These are phyloP conservation scores for Casuarius casuarius DNA, from an alignment of 2,113 vertebrate genomes.

Conservation along the genomic window DNA sequence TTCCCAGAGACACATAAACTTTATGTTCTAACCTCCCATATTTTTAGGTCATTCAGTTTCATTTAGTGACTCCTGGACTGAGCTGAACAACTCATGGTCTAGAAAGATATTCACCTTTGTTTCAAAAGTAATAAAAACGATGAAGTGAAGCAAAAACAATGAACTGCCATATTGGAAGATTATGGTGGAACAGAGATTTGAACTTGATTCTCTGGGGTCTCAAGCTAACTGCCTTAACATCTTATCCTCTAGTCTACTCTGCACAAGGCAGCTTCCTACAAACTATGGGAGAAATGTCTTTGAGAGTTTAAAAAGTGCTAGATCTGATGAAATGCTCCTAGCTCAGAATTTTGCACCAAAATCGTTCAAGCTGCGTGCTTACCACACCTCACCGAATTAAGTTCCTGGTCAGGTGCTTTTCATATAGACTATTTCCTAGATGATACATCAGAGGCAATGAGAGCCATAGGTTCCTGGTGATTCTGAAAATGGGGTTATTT, in stretches of 20 bases:
- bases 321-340: background rate
- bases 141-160: constrained; percentile 32
- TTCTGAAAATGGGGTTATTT: background rate
- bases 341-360: background rate
- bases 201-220: background rate
- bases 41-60: background rate
- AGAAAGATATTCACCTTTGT: background rate
- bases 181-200: background rate
- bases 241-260: background rate
- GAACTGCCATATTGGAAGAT: background rate
- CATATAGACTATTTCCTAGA: background rate
- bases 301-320: background rate
- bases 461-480: background rate
- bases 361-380: background rate
- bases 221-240: background rate
- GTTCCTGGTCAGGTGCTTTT: background rate
- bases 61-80: background rate
- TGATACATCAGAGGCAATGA: background rate
- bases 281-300: background rate
- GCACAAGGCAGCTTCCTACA: background rate
- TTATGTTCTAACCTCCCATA: background rate
- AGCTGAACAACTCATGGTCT: background rate
- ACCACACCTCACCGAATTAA: background rate
- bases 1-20: background rate
- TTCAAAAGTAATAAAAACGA: constrained; percentile 30